These are phyloP conservation scores for Zeus faber DNA, from an alignment of 2,113 vertebrate genomes.

Conservation along the genomic window DNA sequence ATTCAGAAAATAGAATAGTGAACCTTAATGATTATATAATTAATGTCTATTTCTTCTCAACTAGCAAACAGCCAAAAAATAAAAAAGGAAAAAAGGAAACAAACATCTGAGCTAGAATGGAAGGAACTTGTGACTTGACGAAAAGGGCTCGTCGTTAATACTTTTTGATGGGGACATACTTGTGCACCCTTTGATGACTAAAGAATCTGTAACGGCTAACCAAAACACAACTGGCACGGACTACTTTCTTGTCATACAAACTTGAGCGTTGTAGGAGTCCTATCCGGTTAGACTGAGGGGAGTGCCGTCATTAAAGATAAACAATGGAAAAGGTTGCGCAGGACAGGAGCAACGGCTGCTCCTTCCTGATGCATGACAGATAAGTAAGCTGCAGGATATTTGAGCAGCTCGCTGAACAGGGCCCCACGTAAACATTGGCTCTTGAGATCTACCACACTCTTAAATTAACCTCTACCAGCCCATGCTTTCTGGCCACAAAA, in stretches of 20 bases:
- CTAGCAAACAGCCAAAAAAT: too few relatives aligned
- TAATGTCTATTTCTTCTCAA: too few relatives aligned
- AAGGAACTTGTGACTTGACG: too few relatives aligned
- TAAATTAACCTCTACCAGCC: constrained; percentile 5
- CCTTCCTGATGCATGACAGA: constrained; percentile 35
- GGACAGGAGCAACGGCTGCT: constrained; percentile 63
- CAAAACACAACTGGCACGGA: constrained; percentile 1
- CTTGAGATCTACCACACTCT: constrained; percentile 20
- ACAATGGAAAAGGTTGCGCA: constrained; percentile 67
- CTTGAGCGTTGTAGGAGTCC: constrained; percentile 8
- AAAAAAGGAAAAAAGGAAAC: too few relatives aligned
- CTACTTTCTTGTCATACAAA: constrained; percentile 9
- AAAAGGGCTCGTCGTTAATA: too few relatives aligned
- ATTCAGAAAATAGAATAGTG: too few relatives aligned
- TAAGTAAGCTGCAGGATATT: constrained; percentile 53
- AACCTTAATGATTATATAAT: too few relatives aligned
- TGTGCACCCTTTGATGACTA: too few relatives aligned
- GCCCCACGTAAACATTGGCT: constrained; percentile 50
- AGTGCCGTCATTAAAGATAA: constrained; percentile 68
- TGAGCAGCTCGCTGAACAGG: constrained; percentile 46
- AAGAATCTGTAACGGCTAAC: too few relatives aligned
- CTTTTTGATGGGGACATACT: too few relatives aligned
- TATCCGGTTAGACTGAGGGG: constrained; percentile 39
- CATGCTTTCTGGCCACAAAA: too few relatives aligned
- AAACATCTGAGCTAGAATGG: too few relatives aligned